phyloP scores from a whole-genome alignment of 1,140 invertebrate genomes.

The Acromyrmex charruanus region DNA sequence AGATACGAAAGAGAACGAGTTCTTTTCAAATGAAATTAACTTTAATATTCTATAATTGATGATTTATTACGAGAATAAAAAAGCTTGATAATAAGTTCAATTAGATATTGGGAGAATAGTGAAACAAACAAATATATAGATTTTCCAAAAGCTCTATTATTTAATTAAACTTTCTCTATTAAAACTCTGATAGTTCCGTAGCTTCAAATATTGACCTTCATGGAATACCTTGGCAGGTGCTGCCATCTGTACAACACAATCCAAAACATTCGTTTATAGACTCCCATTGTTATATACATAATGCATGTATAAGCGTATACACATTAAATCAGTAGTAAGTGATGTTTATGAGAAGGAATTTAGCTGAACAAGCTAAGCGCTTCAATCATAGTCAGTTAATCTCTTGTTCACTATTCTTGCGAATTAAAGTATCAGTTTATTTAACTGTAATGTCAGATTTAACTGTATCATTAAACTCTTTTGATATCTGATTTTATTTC shows the following conservation, averaged over 20 bases:
- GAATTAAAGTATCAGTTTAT: background rate
- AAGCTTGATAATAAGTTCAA: background rate
- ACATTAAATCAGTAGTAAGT: background rate
- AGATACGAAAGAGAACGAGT: background rate
- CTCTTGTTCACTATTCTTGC: background rate
- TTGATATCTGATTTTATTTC: background rate
- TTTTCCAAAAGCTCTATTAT: background rate
- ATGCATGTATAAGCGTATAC: background rate
- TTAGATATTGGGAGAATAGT: background rate
- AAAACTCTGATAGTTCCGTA: background rate
- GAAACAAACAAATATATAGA: background rate
- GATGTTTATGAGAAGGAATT: slow-evolving; percentile 36
- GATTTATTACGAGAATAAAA: background rate
- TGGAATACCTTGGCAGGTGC: slow-evolving; percentile 65
- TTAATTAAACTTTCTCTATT: background rate
- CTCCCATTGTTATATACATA: background rate
- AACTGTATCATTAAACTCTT: background rate
- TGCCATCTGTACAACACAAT: slow-evolving; percentile 70
- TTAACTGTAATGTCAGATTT: background rate
- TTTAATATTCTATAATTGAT: background rate
- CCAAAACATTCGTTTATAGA: slow-evolving; percentile 59
- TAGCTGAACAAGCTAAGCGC: background rate
- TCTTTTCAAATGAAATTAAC: background rate
- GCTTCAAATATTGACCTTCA: slow-evolving; percentile 60
- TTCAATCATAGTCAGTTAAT: slow-evolving; percentile 1